Evolutionary conservation across 2,797 vertebrate species (phyloP).

Genomic region (Euthynnus affinis): DNA sequence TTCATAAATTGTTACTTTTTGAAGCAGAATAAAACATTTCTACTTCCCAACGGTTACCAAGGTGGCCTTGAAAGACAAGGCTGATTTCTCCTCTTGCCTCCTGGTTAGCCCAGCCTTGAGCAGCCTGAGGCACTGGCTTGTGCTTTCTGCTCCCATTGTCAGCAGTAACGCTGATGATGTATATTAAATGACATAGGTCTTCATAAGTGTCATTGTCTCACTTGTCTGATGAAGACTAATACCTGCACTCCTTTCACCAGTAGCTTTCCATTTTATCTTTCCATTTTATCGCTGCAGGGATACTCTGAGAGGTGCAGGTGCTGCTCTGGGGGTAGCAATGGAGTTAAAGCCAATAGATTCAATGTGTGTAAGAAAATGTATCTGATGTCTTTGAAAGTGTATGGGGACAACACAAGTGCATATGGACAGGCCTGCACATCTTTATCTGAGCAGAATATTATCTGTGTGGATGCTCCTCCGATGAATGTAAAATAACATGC

Average conservation of each 20-base stretch:
- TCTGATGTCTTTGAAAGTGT: conserved; percentile 44
- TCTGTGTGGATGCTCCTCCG: conserved; percentile 7
- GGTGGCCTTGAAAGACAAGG: conserved; percentile 54
- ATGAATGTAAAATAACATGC: conserved; percentile 40
- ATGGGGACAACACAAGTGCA: conserved; percentile 72
- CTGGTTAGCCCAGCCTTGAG: conserved; percentile 63
- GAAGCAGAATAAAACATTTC: conserved; percentile 25
- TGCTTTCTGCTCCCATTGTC: conserved; percentile 61
- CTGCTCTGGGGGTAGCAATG: conserved; percentile 39
- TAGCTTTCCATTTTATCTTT: conserved; percentile 68
- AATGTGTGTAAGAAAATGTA: conserved; percentile 33
- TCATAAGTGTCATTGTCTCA: conserved; percentile 84
- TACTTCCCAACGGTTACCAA: conserved; percentile 30
- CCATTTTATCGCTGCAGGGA: conserved; percentile 72
- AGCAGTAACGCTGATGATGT: conserved; percentile 73
- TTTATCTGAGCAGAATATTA: conserved; percentile 47
- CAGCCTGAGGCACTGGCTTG: conserved; percentile 50
- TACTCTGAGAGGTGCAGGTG: conserved; percentile 54
- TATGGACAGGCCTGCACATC: conserved; percentile 20
- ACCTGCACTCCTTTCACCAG: conserved; percentile 61
- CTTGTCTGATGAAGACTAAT: conserved; percentile 82
- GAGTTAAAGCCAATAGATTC: conserved; percentile 60
- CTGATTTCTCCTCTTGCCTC: conserved; percentile 56
- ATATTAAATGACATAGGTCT: conserved; percentile 87
- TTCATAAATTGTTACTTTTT: conserved; percentile 25